Evolutionary conservation across 2,113 vertebrate species (phyloP).

Genomic region (Ranitomeya variabilis): DNA sequence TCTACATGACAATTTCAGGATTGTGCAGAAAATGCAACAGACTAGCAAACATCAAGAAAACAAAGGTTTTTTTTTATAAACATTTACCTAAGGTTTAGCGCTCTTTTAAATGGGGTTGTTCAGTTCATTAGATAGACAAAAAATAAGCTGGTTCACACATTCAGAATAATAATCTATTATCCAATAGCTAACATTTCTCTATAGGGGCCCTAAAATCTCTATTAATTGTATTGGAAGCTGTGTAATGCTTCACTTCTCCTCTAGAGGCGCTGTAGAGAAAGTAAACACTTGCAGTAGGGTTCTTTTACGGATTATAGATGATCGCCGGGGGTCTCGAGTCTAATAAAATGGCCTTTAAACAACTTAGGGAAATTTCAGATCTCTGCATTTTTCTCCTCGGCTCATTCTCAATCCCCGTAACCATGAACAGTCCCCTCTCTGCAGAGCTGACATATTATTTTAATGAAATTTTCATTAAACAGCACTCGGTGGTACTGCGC

Average conservation of each 20-base stretch:
- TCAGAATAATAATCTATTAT: not conserved
- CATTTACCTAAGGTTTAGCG: no score
- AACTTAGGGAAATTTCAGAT: not conserved
- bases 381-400: not conserved
- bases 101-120: no score
- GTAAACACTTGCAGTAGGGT: not conserved
- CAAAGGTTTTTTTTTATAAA: no score
- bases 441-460: not conserved
- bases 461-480: constrained; percentile 6
- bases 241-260: not conserved
- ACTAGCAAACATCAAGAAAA: no score
- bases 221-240: not conserved
- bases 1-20: no score
- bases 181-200: not conserved
- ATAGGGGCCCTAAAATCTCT: not conserved
- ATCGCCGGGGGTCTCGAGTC: no score
- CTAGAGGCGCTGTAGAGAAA: not conserved
- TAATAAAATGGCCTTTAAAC: not conserved
- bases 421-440: not conserved
- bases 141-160: not conserved
- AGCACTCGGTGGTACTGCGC: not conserved
- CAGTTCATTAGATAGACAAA: not conserved
- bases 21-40: no score
- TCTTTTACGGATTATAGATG: no score
- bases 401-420: not conserved